Conservation (phyloP, 35 echinoderm and acorn worm genomes). For the Strongylocentrotus purpuratus region DNA sequence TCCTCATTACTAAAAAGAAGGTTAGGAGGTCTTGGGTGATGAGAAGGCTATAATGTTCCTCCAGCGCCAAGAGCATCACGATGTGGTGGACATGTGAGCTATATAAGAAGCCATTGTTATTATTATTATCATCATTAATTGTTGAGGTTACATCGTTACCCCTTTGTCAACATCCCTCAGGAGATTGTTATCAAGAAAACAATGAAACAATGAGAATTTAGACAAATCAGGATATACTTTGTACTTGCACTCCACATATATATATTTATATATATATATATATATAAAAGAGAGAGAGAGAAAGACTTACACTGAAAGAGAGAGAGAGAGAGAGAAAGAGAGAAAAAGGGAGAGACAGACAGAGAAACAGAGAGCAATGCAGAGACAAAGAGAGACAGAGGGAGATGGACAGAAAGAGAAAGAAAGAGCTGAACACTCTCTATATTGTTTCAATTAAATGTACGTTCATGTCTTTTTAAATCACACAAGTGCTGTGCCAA, state of each 20-base stretch:
- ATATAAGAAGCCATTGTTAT: not conserved
- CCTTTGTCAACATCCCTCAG: too few relatives aligned
- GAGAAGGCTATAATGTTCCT: not conserved
- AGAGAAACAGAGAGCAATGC: not conserved
- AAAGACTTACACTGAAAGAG: not conserved
- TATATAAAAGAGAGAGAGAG: not conserved
- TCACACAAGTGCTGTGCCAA: too few relatives aligned
- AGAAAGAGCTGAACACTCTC: not conserved
- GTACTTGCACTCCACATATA: not conserved
- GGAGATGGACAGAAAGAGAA: not conserved
- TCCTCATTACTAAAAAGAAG: not conserved
- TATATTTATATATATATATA: not conserved
- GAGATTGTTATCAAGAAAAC: too few relatives aligned
- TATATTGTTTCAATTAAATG: too few relatives aligned
- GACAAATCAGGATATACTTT: too few relatives aligned
- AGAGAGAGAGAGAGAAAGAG: not conserved
- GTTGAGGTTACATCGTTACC: too few relatives aligned
- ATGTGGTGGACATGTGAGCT: too few relatives aligned
- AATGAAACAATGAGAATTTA: too few relatives aligned
- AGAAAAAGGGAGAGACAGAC: not conserved
- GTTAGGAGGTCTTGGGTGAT: not conserved
- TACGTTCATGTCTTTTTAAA: too few relatives aligned
- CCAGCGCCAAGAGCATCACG: too few relatives aligned
- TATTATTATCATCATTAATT: not conserved
- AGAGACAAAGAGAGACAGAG: not conserved